Base-by-base conservation (phyloP, 2,888 invertebrate genomes). In the Lasioglossum marginatum region DNA sequence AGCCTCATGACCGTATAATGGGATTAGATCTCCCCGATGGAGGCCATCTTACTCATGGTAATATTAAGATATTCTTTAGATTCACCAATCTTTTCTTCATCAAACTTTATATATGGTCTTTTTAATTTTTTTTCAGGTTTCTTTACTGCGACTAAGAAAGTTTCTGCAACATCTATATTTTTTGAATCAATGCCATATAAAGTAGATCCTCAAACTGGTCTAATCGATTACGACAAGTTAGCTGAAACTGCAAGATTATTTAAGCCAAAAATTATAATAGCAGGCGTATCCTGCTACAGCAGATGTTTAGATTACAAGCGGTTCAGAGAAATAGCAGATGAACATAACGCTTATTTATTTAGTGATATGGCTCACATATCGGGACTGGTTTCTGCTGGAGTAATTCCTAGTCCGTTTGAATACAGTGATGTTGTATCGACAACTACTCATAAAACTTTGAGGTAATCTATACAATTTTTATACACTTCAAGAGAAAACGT, bases 181-280 rank as follows among this genome's bases (percentile, higher is more conserved):
- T 99, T 99, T 95, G 99, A 99, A 96, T 99, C 99, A 82, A 98
- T 99, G 98, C 99, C 99, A 0, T 99, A 99, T 95, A 99, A 99
- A 96, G 97, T 98, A 92, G 89, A 99, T 94, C 97, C 97, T 1
- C 95, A 95, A 82, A 98, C 98, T 45, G 99, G 99, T 40, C 95
- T 98, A 0, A 99, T 99, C 88, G 99, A 99, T 95, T 99, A 99
- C 94, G 98, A 99, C 88, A 97, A 97, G 93, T 95, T 99, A 73
- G 97, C 97, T 4, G 97, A 97, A 91, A 97, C 97, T 37, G 98
- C 99, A 0, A 96, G 96, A 90, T 96, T 99, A 1, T 99, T 99
- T 96, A 98, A 98, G 89, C 99, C 99, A 0, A 97, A 97, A 92
- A 95, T 99, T 40, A 99, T 99, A 88, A 97, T 99, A 91, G 99